These are phyloP conservation scores for Oncorhynchus gorbuscha DNA, from an alignment of 2,113 vertebrate genomes.

Conservation along the genomic window DNA sequence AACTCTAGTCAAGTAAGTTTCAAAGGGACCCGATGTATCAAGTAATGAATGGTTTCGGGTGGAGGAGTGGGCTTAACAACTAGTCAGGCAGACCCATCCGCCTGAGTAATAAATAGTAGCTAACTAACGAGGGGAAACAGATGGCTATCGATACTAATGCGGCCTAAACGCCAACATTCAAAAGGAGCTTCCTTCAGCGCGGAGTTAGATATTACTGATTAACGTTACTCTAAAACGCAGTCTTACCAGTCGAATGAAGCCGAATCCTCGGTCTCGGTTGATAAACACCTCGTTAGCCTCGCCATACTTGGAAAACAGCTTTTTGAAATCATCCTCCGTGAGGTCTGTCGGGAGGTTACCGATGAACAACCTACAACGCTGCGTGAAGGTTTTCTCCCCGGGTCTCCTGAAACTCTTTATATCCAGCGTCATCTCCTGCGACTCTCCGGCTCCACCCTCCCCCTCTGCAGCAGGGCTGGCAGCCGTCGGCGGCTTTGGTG, in stretches of 20 bases:
- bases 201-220: too few species aligned
- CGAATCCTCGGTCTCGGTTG: conserved; percentile 92
- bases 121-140: too few species aligned
- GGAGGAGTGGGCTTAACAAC: too few species aligned
- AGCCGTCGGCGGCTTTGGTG: conserved; percentile 47
- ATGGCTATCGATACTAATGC: too few species aligned
- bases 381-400: conserved; percentile 94
- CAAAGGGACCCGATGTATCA: neutral
- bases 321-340: conserved; percentile 89
- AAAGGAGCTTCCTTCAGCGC: too few species aligned
- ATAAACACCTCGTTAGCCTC: conserved; percentile 91
- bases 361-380: conserved; percentile 90
- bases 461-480: conserved; percentile 50
- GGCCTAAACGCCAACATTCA: too few species aligned
- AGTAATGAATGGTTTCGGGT: too few species aligned
- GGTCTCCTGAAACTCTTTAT: conserved; percentile 90
- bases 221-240: too few species aligned
- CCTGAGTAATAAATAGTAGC: too few species aligned
- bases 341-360: conserved; percentile 89
- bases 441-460: conserved; percentile 50
- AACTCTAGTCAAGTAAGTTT: conserved; percentile 1
- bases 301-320: conserved; percentile 91
- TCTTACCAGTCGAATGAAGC: conserved; percentile 90
- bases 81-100: too few species aligned
- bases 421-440: conserved; percentile 80